Conservation (phyloP, 2,888 invertebrate species). For the Spilosoma lubricipeda region DNA sequence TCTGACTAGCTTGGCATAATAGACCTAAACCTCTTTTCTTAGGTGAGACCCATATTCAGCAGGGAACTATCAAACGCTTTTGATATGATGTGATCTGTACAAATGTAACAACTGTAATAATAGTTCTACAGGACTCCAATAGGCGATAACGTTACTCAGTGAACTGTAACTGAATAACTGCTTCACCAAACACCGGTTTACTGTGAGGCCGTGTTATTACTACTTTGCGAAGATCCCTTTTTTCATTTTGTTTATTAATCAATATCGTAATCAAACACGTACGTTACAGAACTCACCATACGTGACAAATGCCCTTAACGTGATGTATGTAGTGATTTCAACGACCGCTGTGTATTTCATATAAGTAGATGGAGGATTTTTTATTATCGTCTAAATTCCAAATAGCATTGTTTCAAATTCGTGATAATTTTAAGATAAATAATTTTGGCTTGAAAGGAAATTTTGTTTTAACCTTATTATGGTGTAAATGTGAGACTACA, state of each 20-base stretch:
- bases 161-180: not conserved
- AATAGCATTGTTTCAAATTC: not conserved
- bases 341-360: not conserved
- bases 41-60: too few species aligned
- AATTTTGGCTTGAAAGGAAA: not conserved
- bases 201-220: not conserved
- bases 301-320: not conserved
- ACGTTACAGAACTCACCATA: not conserved
- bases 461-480: too few species aligned
- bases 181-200: not conserved
- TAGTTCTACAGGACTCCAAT: too few species aligned
- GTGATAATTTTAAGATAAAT: not conserved
- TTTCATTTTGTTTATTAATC: not conserved
- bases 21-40: too few species aligned
- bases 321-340: not conserved
- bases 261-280: not conserved
- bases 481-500: too few species aligned
- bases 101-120: too few species aligned
- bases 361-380: not conserved
- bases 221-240: not conserved
- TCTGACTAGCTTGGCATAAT: too few species aligned
- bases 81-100: too few species aligned
- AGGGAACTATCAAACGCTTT: too few species aligned
- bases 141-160: not conserved
- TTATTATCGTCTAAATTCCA: not conserved